Evolutionary conservation across 2,888 invertebrate genomes (phyloP).

Genomic region (Parthenolecanium corni): DNA sequence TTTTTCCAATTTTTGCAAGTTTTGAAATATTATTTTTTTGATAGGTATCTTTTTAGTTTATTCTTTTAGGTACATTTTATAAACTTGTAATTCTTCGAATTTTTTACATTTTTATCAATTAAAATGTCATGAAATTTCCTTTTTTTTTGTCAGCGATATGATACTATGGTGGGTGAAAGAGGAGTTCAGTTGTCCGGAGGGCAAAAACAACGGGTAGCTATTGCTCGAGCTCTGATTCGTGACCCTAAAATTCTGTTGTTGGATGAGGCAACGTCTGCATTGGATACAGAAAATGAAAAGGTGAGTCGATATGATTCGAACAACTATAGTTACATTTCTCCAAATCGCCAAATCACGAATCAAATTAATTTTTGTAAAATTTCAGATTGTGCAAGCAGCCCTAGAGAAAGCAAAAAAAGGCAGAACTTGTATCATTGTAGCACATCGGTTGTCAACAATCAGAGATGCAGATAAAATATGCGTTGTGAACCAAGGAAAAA

Average conservation of each 20-base stretch:
- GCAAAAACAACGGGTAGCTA: conserved; percentile 75
- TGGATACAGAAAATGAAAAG: conserved; percentile 76
- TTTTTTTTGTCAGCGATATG: conserved; percentile 50
- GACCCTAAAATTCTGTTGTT: conserved; percentile 63
- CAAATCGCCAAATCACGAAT: too few species aligned
- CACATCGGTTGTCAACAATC: conserved; percentile 73
- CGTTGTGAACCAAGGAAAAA: conserved; percentile 53
- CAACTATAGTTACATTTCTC: background rate
- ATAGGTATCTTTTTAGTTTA: too few species aligned
- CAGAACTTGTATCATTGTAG: conserved; percentile 74
- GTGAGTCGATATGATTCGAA: conserved; percentile 36
- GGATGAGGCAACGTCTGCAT: conserved; percentile 77
- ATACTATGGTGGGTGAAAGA: conserved; percentile 64
- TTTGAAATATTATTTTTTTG: too few species aligned
- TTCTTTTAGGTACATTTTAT: too few species aligned
- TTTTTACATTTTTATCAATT: too few species aligned
- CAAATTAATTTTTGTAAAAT: background rate
- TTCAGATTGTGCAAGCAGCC: conserved; percentile 69
- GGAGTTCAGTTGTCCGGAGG: conserved; percentile 70
- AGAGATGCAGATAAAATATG: conserved; percentile 68
- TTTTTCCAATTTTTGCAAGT: too few species aligned
- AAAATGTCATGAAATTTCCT: too few species aligned
- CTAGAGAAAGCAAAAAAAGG: conserved; percentile 68
- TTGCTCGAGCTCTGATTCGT: conserved; percentile 68
- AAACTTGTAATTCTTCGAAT: too few species aligned